These are phyloP conservation scores for Miniopterus natalensis DNA, from an alignment of 2,113 vertebrate genomes.

Conservation along the genomic window DNA sequence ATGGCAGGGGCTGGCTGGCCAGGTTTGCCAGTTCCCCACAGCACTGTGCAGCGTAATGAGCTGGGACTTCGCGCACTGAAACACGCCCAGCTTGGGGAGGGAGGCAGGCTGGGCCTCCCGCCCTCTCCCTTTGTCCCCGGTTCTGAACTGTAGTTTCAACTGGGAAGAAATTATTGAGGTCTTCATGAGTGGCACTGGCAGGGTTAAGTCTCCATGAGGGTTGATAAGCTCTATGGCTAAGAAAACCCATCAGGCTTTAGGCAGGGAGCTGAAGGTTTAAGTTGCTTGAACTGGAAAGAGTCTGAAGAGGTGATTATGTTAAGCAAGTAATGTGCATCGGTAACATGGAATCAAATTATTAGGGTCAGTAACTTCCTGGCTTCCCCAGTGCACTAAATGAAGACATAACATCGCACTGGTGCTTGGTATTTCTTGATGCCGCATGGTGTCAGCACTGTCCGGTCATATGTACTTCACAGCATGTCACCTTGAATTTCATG, in stretches of 20 bases:
- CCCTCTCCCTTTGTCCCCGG: neutral
- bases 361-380: conserved; percentile 48
- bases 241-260: conserved; percentile 36
- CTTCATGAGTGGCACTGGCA: conserved; percentile 63
- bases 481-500: conserved; percentile 66
- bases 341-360: conserved; percentile 65
- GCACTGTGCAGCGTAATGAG: conserved; percentile 51
- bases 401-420: conserved; percentile 15
- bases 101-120: neutral
- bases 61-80: neutral
- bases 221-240: conserved; percentile 59
- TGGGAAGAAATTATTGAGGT: conserved; percentile 67
- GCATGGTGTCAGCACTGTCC: neutral
- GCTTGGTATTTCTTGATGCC: neutral
- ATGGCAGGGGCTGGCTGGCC: conserved; percentile 59
- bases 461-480: neutral
- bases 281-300: conserved; percentile 60
- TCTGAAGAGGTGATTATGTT: conserved; percentile 61
- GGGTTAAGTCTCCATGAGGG: conserved; percentile 30
- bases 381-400: conserved; percentile 51
- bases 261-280: conserved; percentile 65
- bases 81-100: neutral
- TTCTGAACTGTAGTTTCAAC: conserved; percentile 72
- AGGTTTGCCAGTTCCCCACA: conserved; percentile 36
- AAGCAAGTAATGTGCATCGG: conserved; percentile 55